A percentile compares a stretch with the other conserved stretches of the same genome.
Evolutionary conservation across 2,888 invertebrate species (phyloP).

Genomic region (Galerucella nymphaeae): DNA sequence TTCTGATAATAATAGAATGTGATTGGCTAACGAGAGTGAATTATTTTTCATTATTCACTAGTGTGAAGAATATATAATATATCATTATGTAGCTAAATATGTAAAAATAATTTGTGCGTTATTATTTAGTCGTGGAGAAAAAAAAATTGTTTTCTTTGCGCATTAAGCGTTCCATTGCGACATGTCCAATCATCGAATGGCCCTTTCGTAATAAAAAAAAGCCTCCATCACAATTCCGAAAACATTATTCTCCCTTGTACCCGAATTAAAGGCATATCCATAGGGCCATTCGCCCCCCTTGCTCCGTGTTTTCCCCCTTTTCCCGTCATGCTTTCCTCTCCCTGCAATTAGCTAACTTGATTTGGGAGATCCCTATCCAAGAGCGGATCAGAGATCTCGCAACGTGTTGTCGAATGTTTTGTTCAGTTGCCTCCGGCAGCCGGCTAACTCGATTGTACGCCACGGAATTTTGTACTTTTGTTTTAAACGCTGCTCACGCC

Average conservation of each 20-base stretch:
- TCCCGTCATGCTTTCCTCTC: constrained; percentile 47
- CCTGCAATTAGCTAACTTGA: constrained; percentile 67
- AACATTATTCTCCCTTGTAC: constrained; percentile 45
- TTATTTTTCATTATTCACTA: too few relatives aligned
- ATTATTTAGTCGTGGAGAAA: too few relatives aligned
- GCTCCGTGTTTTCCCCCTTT: constrained; percentile 35
- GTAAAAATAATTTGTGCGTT: too few relatives aligned
- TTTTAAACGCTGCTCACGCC: constrained; percentile 55
- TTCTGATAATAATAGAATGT: too few relatives aligned
- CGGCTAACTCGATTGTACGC: constrained; percentile 54
- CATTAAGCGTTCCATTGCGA: neutral
- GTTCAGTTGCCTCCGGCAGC: constrained; percentile 59
- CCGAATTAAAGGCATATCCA: constrained; percentile 46
- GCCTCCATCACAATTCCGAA: constrained; percentile 46
- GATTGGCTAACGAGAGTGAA: too few relatives aligned
- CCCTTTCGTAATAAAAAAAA: constrained; percentile 15
- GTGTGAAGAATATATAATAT: too few relatives aligned
- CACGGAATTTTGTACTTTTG: constrained; percentile 55
- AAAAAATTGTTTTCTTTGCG: too few relatives aligned
- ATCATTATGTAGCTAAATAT: too few relatives aligned
- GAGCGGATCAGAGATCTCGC: constrained; percentile 61
- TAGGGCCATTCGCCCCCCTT: constrained; percentile 35
- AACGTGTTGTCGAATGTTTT: constrained; percentile 65
- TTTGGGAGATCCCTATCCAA: constrained; percentile 65
- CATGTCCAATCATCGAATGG: constrained; percentile 16